Conservation (phyloP, 1,140 invertebrate species). For the Caenorhabditis latens region DNA sequence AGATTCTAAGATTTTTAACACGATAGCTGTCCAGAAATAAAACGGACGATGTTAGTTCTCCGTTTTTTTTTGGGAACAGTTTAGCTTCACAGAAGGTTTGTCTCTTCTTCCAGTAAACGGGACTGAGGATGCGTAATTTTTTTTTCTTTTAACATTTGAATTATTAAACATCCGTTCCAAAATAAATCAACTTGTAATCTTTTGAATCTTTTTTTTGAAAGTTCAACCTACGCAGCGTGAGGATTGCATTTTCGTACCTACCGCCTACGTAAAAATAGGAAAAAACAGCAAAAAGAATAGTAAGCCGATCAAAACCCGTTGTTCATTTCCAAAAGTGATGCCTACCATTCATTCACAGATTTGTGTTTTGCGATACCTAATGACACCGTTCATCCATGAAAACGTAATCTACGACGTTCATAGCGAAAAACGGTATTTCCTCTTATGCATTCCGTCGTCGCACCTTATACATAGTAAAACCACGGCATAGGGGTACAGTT, state of each 20-base stretch:
- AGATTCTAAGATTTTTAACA: too few relatives aligned
- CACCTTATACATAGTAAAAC: constrained; percentile 38
- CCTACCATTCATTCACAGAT: background rate
- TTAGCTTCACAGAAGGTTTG: too few relatives aligned
- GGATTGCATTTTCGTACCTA: background rate
- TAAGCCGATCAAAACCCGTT: constrained; percentile 40
- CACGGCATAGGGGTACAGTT: constrained; percentile 32
- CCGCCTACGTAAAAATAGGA: background rate
- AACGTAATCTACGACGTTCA: constrained; percentile 14
- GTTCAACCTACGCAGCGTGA: background rate
- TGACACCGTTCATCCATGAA: background rate
- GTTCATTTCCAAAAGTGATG: constrained; percentile 1
- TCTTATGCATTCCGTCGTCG: constrained; percentile 22
- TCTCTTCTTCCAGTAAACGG: too few relatives aligned
- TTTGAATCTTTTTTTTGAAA: constrained; percentile 6
- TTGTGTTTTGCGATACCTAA: background rate
- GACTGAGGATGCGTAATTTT: background rate
- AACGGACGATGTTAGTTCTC: too few relatives aligned
- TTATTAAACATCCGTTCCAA: background rate
- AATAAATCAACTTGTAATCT: background rate
- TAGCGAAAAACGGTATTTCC: constrained; percentile 21
- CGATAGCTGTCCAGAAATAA: too few relatives aligned
- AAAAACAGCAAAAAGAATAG: background rate
- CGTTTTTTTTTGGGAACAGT: too few relatives aligned
- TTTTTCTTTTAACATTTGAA: background rate